Evolutionary conservation across 2,797 vertebrate species (phyloP).

Genomic region (Cossypha niveicapilla): DNA sequence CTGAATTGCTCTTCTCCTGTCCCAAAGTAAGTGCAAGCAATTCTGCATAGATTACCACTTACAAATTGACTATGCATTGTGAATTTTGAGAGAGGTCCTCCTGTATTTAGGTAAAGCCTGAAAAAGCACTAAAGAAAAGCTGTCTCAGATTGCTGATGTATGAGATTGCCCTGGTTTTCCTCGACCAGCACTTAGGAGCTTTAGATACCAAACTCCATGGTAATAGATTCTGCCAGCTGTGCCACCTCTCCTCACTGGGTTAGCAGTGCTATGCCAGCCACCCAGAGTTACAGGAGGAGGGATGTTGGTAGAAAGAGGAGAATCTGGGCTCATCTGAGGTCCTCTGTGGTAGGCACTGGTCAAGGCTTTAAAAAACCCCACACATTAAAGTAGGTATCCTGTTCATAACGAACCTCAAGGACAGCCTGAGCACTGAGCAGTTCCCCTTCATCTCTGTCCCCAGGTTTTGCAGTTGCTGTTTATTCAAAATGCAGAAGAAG

Average conservation of each 20-base stretch:
- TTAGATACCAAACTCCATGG: neutral
- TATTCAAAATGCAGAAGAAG: neutral
- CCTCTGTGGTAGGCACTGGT: fast-evolving
- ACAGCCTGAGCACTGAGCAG: neutral
- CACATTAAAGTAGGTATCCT: neutral
- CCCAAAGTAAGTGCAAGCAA: neutral
- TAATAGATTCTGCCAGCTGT: neutral
- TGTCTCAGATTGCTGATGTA: neutral
- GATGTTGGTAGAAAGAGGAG: neutral
- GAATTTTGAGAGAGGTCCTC: neutral
- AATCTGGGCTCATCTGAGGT: neutral
- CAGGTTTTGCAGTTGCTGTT: neutral
- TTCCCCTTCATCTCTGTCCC: neutral
- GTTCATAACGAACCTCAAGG: neutral
- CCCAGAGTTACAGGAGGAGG: neutral
- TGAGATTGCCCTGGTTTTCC: neutral
- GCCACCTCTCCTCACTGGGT: neutral
- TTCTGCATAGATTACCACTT: neutral
- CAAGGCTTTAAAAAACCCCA: neutral
- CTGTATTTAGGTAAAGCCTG: neutral
- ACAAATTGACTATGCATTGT: neutral
- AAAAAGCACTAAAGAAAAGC: neutral
- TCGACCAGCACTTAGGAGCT: neutral
- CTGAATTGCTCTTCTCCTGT: neutral
- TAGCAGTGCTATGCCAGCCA: neutral